A percentile compares a stretch with the other conserved stretches of the same genome.
Conservation (phyloP, 2,888 invertebrate species). For the Eucera pruinosa region DNA sequence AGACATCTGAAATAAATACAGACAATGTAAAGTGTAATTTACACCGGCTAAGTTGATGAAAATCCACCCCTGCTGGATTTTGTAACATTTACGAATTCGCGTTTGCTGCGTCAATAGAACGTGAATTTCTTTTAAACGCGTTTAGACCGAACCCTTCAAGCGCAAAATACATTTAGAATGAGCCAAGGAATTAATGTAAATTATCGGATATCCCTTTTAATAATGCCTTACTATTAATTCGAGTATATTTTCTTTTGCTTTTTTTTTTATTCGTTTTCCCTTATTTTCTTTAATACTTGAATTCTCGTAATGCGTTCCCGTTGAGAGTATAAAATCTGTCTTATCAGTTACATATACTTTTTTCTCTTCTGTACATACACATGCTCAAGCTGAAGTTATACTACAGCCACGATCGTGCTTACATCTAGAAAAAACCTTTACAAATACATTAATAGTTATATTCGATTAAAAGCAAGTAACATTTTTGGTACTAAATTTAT, state of each 20-base stretch:
- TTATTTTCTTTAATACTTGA: slow-evolving; percentile 42
- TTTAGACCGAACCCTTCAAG: slow-evolving; percentile 28
- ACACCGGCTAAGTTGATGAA: slow-evolving; percentile 45
- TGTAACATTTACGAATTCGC: slow-evolving; percentile 30
- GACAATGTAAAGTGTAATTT: slow-evolving; percentile 29
- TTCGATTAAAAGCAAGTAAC: slow-evolving; percentile 80
- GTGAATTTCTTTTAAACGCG: slow-evolving; percentile 1
- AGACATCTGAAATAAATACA: slow-evolving; percentile 36
- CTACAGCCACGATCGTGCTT: slow-evolving; percentile 47
- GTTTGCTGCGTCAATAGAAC: slow-evolving; percentile 23
- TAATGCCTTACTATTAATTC: slow-evolving; percentile 28
- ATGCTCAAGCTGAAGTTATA: slow-evolving; percentile 56
- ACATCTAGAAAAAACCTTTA: slow-evolving; percentile 56
- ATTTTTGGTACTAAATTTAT: slow-evolving; percentile 73
- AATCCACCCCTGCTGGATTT: slow-evolving; percentile 43
- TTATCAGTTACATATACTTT: slow-evolving; percentile 31
- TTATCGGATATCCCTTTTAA: slow-evolving; percentile 26
- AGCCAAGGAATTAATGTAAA: slow-evolving; percentile 34
- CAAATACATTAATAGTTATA: slow-evolving; percentile 59
- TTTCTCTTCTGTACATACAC: slow-evolving; percentile 73
- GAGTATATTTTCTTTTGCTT: slow-evolving; percentile 38
- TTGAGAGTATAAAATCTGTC: slow-evolving; percentile 75
- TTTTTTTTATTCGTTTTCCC: slow-evolving; percentile 18
- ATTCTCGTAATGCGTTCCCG: slow-evolving; percentile 45
- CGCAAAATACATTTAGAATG: slow-evolving; percentile 42